Percentiles rank a stretch among this genome's conserved stretches.
Conservation (phyloP, 1,140 invertebrate species). For the Anastrepha ludens region DNA sequence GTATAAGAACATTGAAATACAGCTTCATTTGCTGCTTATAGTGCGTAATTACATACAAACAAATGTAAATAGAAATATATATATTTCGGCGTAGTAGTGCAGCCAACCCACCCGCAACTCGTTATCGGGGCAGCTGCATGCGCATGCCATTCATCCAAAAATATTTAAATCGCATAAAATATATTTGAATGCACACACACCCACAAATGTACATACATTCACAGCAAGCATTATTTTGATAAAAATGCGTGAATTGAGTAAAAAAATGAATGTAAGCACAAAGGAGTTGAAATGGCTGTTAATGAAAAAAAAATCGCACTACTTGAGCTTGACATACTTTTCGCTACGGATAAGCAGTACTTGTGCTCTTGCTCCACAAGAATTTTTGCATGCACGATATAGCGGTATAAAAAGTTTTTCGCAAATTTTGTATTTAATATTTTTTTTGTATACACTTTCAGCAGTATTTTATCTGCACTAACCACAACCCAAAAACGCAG, state of each 20-base stretch:
- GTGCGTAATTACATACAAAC: background rate
- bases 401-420: no score
- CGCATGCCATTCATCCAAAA: background rate
- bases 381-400: background rate
- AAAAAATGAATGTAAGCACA: background rate
- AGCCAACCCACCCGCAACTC: background rate
- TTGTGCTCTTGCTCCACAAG: background rate
- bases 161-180: background rate
- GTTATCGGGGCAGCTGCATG: background rate
- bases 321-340: constrained; percentile 40
- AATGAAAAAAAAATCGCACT: constrained; percentile 6
- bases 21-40: background rate
- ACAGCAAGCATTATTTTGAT: background rate
- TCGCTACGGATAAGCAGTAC: background rate
- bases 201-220: background rate
- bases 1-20: background rate
- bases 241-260: constrained; percentile 13
- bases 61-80: background rate
- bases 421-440: background rate
- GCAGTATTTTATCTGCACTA: no score
- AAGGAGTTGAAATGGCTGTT: background rate
- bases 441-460: background rate
- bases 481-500: no score
- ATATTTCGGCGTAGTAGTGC: background rate
- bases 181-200: background rate